Conservation (phyloP, 2,888 invertebrate species). For the Suillia variegata region DNA sequence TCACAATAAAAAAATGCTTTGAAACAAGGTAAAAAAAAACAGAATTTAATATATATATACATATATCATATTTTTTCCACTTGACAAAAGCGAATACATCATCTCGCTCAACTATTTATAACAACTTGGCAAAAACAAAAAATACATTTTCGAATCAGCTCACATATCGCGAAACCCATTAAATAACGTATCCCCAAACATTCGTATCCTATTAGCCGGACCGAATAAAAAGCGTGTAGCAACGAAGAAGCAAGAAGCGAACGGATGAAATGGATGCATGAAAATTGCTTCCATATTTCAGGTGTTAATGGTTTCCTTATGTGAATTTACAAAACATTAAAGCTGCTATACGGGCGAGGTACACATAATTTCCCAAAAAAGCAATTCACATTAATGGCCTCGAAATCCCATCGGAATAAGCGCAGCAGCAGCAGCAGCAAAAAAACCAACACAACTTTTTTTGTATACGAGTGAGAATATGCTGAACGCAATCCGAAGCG, state of each 20-base stretch:
- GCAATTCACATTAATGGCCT: slow-evolving; percentile 55
- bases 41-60: too few species aligned
- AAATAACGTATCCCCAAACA: background rate
- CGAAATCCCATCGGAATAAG: slow-evolving; percentile 53
- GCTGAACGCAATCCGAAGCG: slow-evolving; percentile 28
- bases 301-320: slow-evolving; percentile 58
- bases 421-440: too few species aligned
- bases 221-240: slow-evolving; percentile 5
- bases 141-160: slow-evolving; percentile 27
- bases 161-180: slow-evolving; percentile 1
- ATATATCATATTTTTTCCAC: too few species aligned
- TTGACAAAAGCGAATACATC: too few species aligned
- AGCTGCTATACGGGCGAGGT: slow-evolving; percentile 42
- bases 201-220: too few species aligned
- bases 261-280: slow-evolving; percentile 44
- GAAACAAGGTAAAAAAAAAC: too few species aligned
- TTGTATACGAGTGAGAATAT: too few species aligned
- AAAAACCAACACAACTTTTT: slow-evolving; percentile 29
- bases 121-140: too few species aligned
- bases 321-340: slow-evolving; percentile 58
- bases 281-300: slow-evolving; percentile 57
- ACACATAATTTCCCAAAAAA: slow-evolving; percentile 56
- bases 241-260: slow-evolving; percentile 19
- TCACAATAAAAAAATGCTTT: too few species aligned
- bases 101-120: too few species aligned